These are phyloP conservation scores for Euphydryas editha DNA, from an alignment of 2,888 invertebrate genomes.

Conservation along the genomic window DNA sequence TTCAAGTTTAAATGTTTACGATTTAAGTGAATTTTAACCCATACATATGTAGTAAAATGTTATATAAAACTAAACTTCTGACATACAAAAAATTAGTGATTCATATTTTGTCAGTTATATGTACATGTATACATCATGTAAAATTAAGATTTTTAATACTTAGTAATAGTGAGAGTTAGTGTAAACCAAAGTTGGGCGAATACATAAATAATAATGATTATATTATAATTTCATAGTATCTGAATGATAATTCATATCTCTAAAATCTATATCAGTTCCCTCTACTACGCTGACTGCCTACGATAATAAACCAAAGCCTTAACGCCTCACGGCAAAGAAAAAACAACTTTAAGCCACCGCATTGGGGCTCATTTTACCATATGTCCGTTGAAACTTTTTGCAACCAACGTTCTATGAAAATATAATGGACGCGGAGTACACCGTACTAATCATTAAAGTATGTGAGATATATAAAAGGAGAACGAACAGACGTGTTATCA, in stretches of 20 bases:
- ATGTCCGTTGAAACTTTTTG: slow-evolving; percentile 56
- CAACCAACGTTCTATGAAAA: slow-evolving; percentile 80
- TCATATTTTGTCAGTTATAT: background rate
- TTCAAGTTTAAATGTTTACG: background rate
- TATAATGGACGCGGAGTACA: slow-evolving; percentile 73
- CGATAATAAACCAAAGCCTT: slow-evolving; percentile 67
- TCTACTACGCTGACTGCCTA: slow-evolving; percentile 66
- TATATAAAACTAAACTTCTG: background rate
- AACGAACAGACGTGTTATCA: slow-evolving; percentile 71
- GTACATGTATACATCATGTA: background rate
- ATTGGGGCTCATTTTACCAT: slow-evolving; percentile 44
- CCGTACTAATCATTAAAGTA: slow-evolving; percentile 69
- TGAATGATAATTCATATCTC: slow-evolving; percentile 35
- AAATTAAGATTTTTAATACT: background rate
- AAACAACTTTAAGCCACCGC: slow-evolving; percentile 40
- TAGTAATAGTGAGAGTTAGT: background rate
- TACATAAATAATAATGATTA: background rate
- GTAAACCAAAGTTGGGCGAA: background rate
- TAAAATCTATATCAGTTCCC: slow-evolving; percentile 54
- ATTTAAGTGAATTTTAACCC: background rate
- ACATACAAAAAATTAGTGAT: background rate
- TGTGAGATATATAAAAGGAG: slow-evolving; percentile 79
- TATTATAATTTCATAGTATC: slow-evolving; percentile 10
- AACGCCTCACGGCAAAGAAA: slow-evolving; percentile 41
- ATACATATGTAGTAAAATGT: background rate